A percentile compares a stretch with the other conserved stretches of the same genome.
Evolutionary conservation across 2,113 vertebrate species (phyloP).

Genomic region (Dendrocopos noguchii): DNA sequence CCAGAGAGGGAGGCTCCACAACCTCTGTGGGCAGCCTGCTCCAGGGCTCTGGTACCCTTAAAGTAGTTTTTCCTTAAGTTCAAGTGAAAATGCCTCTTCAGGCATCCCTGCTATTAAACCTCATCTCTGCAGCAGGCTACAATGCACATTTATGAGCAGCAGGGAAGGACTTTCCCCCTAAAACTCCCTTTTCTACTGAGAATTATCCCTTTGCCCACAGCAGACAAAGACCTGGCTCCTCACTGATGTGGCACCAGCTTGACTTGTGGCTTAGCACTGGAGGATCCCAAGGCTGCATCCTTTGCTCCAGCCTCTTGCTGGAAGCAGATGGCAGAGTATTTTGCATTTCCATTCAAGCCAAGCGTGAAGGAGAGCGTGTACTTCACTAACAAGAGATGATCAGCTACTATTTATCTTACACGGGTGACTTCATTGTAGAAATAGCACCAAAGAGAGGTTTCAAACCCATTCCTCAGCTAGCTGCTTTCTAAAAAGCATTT

Average conservation of each 20-base stretch:
- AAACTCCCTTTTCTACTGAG: background rate
- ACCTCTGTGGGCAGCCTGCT: no score
- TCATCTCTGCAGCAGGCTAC: background rate
- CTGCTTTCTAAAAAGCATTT: background rate
- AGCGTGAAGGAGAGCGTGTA: background rate
- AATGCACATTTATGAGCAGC: background rate
- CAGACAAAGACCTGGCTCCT: background rate
- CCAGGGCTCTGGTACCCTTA: no score
- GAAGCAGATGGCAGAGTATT: slow-evolving; percentile 19
- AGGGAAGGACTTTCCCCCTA: background rate
- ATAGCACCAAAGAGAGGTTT: background rate
- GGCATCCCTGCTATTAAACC: background rate
- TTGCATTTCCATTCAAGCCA: background rate
- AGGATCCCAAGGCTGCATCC: background rate
- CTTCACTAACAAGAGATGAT: slow-evolving; percentile 12
- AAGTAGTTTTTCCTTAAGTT: no score
- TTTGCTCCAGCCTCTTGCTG: background rate
- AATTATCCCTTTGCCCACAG: background rate
- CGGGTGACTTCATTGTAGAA: background rate
- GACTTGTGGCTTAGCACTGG: background rate
- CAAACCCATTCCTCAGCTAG: background rate
- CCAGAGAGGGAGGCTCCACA: no score
- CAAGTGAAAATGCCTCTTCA: no score
- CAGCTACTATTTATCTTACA: slow-evolving; percentile 23
- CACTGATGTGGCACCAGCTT: no score